Percentiles rank a stretch among this genome's conserved stretches.
These are phyloP conservation scores for Rhopalosiphum nymphaeae DNA, from an alignment of 2,888 invertebrate genomes.

Conservation along the genomic window DNA sequence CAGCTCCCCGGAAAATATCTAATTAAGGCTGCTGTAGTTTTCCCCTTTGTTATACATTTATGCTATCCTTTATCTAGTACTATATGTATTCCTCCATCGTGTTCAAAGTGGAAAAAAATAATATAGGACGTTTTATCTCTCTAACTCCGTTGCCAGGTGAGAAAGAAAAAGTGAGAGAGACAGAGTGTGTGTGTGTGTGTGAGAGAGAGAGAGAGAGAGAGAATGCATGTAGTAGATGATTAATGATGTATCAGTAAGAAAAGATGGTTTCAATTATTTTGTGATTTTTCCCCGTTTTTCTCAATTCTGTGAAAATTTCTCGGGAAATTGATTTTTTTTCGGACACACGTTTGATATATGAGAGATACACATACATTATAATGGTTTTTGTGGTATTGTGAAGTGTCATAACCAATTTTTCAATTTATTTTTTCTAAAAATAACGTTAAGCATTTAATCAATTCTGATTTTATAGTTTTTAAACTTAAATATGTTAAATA, in stretches of 20 bases:
- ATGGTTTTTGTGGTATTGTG: constrained; percentile 28
- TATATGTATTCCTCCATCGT: not conserved
- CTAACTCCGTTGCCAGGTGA: constrained; percentile 8
- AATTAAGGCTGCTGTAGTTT: constrained; percentile 20
- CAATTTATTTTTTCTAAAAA: not conserved
- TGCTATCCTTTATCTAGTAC: not conserved
- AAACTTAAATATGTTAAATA: not conserved
- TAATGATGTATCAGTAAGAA: constrained; percentile 39
- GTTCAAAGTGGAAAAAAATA: not conserved
- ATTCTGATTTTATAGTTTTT: not conserved
- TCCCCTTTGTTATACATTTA: not conserved
- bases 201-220: not conserved
- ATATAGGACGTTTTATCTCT: not conserved
- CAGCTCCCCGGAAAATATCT: constrained; percentile 7
- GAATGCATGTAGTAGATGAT: not conserved
- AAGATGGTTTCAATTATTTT: constrained; percentile 57
- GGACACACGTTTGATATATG: constrained; percentile 41
- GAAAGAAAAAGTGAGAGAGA: not conserved
- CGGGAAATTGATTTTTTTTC: constrained; percentile 6
- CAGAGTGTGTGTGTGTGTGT: not conserved
- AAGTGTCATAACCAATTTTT: constrained; percentile 10
- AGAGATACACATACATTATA: not conserved
- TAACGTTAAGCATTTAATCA: not conserved
- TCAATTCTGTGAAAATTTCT: constrained; percentile 12
- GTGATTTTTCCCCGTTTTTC: constrained; percentile 3